Evolutionary conservation across 92 coral and sea anemone species (phyloP).

Genomic region (Metridium senile): DNA sequence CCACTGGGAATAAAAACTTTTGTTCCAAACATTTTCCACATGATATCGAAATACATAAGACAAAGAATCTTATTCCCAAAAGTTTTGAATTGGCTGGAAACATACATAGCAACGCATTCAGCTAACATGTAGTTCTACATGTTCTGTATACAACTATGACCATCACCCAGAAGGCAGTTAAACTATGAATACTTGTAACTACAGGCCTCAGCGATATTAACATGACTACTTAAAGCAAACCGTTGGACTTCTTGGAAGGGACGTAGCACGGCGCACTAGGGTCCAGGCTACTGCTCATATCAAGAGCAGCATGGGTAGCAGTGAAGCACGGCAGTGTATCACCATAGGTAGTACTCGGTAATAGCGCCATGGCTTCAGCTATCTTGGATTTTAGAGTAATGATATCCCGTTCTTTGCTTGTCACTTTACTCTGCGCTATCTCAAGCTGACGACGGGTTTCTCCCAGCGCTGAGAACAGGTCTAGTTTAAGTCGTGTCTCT

Average conservation of each 20-base stretch:
- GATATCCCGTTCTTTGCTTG: conserved; percentile 86
- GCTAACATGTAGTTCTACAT: too few relatives aligned
- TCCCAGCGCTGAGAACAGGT: conserved; percentile 94
- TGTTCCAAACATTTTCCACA: too few relatives aligned
- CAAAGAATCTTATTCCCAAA: too few relatives aligned
- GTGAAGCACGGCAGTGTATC: conserved; percentile 50
- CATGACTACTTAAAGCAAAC: conserved; percentile 49
- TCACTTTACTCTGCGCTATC: conserved; percentile 80
- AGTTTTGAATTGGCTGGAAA: too few relatives aligned
- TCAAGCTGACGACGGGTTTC: conserved; percentile 97
- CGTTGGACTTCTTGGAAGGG: conserved; percentile 67
- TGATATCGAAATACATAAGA: too few relatives aligned
- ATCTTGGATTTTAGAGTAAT: conserved; percentile 87
- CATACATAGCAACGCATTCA: too few relatives aligned
- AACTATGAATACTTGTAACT: too few relatives aligned
- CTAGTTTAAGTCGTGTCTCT: conserved; percentile 94
- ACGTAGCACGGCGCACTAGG: conserved; percentile 88
- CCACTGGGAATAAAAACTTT: too few relatives aligned
- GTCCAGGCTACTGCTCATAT: conserved; percentile 66
- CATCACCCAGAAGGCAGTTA: too few relatives aligned
- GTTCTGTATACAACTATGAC: too few relatives aligned
- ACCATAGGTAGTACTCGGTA: conserved; percentile 75
- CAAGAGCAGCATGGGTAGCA: conserved; percentile 41
- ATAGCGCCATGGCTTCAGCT: conserved; percentile 97
- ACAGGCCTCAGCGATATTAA: conserved; percentile 33